Base-by-base conservation (phyloP, 2,797 vertebrate species). In the Coracias cyanogaster region DNA sequence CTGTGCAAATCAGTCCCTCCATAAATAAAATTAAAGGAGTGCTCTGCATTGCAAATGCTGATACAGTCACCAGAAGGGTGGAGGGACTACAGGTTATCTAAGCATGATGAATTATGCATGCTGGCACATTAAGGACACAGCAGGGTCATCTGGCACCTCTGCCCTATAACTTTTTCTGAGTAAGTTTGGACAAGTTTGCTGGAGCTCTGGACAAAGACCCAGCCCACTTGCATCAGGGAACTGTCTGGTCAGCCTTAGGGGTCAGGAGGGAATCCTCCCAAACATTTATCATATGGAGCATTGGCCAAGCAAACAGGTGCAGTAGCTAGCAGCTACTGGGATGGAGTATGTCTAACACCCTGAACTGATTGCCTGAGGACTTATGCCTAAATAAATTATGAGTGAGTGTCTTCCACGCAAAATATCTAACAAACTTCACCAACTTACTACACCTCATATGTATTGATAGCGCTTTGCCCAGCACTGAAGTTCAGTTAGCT, bases 1-100 rank as follows among this genome's bases (percentile, higher is more conserved):
- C 95, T 94, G 92, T 96, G 95, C 94, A 96, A 97, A 96, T 95
- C 92, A 96, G 89, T 89, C 92, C 71, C 80, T 94, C 95, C 90
- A 94, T 95, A 97, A 97, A 97, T 89, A 96, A 94, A 95, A 97
- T 88, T 94, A 92, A 95, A 97, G 77, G 57, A 86, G 31, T 94
- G 82, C 65, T 95, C 79, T 93, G 90, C 84, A 96, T 95, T 96
- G 89, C 87, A 93, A 97, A 97, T 97, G 71, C 65, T 96, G 94
- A 94, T 95, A 85, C 39, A 89, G 83, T 79, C 65, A 92, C 62
- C 73, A 90, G 89, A 97, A 96, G 51, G 26, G 54, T 93, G 82
- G 94, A 86, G 87, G 67, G n/a, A 82, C 72, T 94, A 71, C 82
- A 82, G 82, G 86, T 93, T 97, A 82, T 72, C 73, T 87, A 72